Base-by-base conservation (phyloP, 2,888 invertebrate species). In the Pammene aurita region DNA sequence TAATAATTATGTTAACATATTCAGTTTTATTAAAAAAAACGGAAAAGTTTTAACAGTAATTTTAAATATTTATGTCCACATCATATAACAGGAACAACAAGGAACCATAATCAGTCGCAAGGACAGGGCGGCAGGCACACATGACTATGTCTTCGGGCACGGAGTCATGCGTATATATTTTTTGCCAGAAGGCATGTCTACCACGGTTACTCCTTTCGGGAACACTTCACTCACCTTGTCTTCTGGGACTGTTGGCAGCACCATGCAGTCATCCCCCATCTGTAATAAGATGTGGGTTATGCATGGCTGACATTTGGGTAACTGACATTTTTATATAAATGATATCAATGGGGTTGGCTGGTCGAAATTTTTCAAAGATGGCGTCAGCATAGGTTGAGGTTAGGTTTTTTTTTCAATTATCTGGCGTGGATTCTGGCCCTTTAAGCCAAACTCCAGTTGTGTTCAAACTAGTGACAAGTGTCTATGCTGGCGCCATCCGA, bases 201-300 rank as follows among this genome's bases (percentile, higher is more conserved):
- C 85, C 4, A 94, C 93, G 38, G 94, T 94, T 10, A 96, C 93
- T 11, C 95, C 95, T 62, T 93, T 90, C 0, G 97, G 96, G 84
- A 98, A 98, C 44, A 95, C 84, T 65, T 89, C 89, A 26, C 92
- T 87, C 5, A 96, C 93, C 77, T 98, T 95, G 16, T 95, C 95
- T 6, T 94, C 93, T 0, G 95, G 91, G 0, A 98, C 92, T 0
- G 94, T 94, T 0, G 99, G 99, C 72, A 97, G 92, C 41, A 99
- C 96, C 98, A 99, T 98, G 75, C 98, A 98, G 34, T 95, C 94
- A 4, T 95, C 95, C 7, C 98, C 98, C 82, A 93, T 90, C 96
- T 98, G 84, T 46, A 94, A 93, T 73, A 70, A 52, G 18, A 10
- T 11, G 13, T 34, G 11, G 1, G 4, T 0, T 34, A 0, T n/a